Evolutionary conservation across 2,888 invertebrate species (phyloP).

Genomic region (Magallana nippona): DNA sequence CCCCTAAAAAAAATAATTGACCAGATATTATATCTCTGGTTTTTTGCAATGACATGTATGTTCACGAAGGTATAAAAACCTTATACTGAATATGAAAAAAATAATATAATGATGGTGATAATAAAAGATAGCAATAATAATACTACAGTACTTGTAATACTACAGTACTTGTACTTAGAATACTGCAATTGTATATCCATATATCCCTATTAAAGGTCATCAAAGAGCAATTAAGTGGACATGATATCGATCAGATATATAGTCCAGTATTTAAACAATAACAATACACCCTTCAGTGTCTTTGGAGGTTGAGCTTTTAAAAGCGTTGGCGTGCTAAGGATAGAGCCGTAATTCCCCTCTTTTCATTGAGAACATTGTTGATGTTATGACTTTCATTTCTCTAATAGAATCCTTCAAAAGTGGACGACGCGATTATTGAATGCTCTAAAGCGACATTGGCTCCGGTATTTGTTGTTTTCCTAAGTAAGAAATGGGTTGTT

Average conservation of each 20-base stretch:
- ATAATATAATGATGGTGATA: too few relatives aligned
- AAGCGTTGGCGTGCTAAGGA: neutral
- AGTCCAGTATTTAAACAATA: conserved; percentile 15
- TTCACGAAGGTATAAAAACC: too few relatives aligned
- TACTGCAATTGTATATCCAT: too few relatives aligned
- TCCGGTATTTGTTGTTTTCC: neutral
- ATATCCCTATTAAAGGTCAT: neutral
- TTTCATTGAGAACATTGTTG: conserved; percentile 11
- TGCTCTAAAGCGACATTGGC: neutral
- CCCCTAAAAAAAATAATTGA: too few relatives aligned
- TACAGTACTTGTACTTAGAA: too few relatives aligned
- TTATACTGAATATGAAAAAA: too few relatives aligned
- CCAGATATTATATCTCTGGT: too few relatives aligned
- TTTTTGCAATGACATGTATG: too few relatives aligned
- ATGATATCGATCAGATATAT: neutral
- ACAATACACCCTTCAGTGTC: neutral
- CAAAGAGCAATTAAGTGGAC: neutral
- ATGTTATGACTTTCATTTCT: conserved; percentile 11
- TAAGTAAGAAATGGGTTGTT: neutral
- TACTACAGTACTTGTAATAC: too few relatives aligned
- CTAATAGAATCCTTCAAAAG: conserved; percentile 6
- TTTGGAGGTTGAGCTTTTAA: neutral
- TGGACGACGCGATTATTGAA: neutral
- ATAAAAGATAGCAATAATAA: too few relatives aligned
- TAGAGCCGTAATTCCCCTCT: neutral